Conservation (phyloP, 2,888 invertebrate species). For the Drosophila anomalipes region DNA sequence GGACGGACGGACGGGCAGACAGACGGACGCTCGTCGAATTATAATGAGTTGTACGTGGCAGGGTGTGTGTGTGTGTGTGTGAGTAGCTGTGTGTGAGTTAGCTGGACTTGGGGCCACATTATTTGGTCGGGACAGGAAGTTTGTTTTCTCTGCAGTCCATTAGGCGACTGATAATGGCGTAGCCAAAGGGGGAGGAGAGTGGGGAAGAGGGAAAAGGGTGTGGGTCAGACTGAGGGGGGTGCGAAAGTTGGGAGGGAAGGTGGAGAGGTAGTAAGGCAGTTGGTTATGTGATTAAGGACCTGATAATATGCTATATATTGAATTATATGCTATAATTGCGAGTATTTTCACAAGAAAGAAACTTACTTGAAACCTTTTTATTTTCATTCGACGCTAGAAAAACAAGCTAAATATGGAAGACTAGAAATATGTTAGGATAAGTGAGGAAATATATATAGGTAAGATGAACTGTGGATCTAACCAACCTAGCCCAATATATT, state of each 20-base stretch:
- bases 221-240: background rate
- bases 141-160: constrained; percentile 64
- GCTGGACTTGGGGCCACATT: constrained; percentile 35
- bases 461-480: background rate
- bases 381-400: too few relatives aligned
- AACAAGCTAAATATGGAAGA: too few relatives aligned
- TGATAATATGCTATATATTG: background rate
- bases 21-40: constrained; percentile 44
- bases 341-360: background rate
- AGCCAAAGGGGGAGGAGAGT: background rate
- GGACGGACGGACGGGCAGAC: background rate
- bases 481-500: background rate
- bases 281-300: background rate
- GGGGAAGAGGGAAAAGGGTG: background rate
- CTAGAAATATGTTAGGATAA: background rate
- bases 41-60: constrained; percentile 61
- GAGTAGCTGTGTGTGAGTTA: background rate
- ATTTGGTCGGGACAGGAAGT: constrained; percentile 62
- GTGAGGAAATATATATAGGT: background rate
- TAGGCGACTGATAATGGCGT: constrained; percentile 54
- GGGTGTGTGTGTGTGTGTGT: background rate
- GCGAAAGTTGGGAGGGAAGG: too few relatives aligned
- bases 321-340: background rate
- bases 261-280: background rate
- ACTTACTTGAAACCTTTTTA: too few relatives aligned